Percentiles rank a stretch among this genome's conserved stretches.
Conservation (phyloP, 2,888 invertebrate species). For the Leucoma salicis region DNA sequence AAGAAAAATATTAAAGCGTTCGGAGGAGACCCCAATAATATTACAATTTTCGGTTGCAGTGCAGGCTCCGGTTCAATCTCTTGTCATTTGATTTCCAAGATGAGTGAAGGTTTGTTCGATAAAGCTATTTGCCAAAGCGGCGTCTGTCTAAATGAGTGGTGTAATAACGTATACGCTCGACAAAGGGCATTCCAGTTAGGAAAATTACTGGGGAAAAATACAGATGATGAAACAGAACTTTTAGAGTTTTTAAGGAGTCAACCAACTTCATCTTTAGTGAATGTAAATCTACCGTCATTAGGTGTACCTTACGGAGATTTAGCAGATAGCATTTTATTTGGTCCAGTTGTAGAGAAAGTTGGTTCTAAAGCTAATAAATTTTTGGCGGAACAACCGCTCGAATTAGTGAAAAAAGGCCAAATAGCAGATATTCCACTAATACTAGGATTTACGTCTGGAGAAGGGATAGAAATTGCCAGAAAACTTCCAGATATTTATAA, state of each 20-base stretch:
- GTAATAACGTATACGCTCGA: slow-evolving; percentile 56
- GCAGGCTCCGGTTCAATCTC: slow-evolving; percentile 69
- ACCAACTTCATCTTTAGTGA: slow-evolving; percentile 55
- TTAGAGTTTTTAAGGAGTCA: slow-evolving; percentile 54
- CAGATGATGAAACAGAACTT: slow-evolving; percentile 58
- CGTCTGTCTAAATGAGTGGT: slow-evolving; percentile 71
- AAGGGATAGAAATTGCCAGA: slow-evolving; percentile 69
- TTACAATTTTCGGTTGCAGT: slow-evolving; percentile 76
- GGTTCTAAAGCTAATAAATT: slow-evolving; percentile 54
- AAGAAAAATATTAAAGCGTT: slow-evolving; percentile 66
- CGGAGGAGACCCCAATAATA: slow-evolving; percentile 65
- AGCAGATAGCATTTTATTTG: slow-evolving; percentile 60
- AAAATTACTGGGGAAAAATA: slow-evolving; percentile 63
- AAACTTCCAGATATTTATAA: slow-evolving; percentile 43
- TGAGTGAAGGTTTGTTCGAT: slow-evolving; percentile 67
- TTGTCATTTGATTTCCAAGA: slow-evolving; percentile 64
- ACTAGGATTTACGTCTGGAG: slow-evolving; percentile 68
- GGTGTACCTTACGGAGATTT: slow-evolving; percentile 49
- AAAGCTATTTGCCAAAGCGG: slow-evolving; percentile 79
- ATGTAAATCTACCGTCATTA: slow-evolving; percentile 57
- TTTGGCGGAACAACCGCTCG: slow-evolving; percentile 49
- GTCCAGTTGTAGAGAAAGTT: slow-evolving; percentile 67
- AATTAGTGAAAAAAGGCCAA: slow-evolving; percentile 50
- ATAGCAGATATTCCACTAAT: slow-evolving; percentile 64
- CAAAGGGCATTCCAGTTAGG: slow-evolving; percentile 70